These are phyloP conservation scores for Oppia nitens DNA, from an alignment of 1,140 invertebrate species.

Conservation along the genomic window DNA sequence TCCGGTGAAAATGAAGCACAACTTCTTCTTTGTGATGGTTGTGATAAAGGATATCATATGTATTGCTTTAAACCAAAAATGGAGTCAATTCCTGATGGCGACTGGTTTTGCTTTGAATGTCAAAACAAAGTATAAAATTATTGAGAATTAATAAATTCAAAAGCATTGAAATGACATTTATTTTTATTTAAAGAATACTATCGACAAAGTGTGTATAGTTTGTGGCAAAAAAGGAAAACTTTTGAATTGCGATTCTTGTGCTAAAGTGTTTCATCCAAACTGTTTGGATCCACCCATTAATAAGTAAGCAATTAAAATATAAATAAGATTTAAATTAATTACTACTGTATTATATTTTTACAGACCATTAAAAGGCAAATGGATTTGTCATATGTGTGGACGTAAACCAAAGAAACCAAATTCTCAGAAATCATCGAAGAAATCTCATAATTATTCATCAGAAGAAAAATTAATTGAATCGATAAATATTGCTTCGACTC, in stretches of 20 bases:
- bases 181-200: conserved; percentile 26
- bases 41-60: conserved; percentile 93
- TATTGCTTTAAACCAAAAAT: conserved; percentile 96
- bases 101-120: conserved; percentile 94
- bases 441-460: conserved; percentile 7
- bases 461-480: conserved; percentile 17
- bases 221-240: conserved; percentile 56
- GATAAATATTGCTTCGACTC: background rate
- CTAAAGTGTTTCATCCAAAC: conserved; percentile 73
- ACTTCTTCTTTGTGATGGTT: conserved; percentile 82
- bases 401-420: conserved; percentile 14
- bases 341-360: conserved; percentile 18
- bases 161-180: conserved; percentile 3
- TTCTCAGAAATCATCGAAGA: background rate
- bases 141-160: background rate
- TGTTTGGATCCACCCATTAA: conserved; percentile 71
- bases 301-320: conserved; percentile 32
- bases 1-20: conserved; percentile 91
- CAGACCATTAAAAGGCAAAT: conserved; percentile 26
- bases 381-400: conserved; percentile 20
- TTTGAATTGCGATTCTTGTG: conserved; percentile 66
- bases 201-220: conserved; percentile 44
- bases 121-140: conserved; percentile 60
- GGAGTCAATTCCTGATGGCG: conserved; percentile 85
- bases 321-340: background rate